These are phyloP conservation scores for Mycetomoellerius zeteki DNA, from an alignment of 1,140 invertebrate genomes.

Conservation along the genomic window DNA sequence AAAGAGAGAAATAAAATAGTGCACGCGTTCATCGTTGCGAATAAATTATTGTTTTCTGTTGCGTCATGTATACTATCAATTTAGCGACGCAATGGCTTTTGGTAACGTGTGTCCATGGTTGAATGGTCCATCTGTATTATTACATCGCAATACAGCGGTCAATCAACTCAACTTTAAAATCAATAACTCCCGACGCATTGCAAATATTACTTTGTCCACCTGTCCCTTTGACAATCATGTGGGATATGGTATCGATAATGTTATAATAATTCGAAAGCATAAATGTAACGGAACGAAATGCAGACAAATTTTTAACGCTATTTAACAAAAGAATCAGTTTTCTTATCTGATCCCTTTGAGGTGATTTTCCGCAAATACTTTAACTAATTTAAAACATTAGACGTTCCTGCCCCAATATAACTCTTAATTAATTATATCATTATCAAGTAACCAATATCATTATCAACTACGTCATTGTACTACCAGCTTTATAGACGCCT, in stretches of 20 bases:
- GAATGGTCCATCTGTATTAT: slow-evolving; percentile 55
- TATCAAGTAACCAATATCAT: background rate
- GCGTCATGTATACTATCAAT: slow-evolving; percentile 52
- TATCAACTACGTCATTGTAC: background rate
- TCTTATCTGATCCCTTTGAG: background rate
- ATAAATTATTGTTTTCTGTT: slow-evolving; percentile 48
- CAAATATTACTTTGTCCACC: slow-evolving; percentile 44
- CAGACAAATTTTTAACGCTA: background rate
- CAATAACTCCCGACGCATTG: slow-evolving; percentile 37
- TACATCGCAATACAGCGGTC: slow-evolving; percentile 34
- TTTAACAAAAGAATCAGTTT: background rate
- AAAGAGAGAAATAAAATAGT: slow-evolving; percentile 35
- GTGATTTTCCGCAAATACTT: background rate
- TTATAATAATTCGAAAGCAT: slow-evolving; percentile 1
- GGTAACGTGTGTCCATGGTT: slow-evolving; percentile 48
- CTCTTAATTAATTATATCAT: slow-evolving; percentile 13
- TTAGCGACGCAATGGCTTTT: slow-evolving; percentile 46
- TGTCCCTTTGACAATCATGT: slow-evolving; percentile 16
- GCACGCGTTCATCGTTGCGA: slow-evolving; percentile 10
- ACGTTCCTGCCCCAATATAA: background rate
- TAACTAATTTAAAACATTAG: background rate
- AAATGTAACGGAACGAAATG: background rate
- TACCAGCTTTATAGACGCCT: background rate
- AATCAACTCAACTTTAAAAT: slow-evolving; percentile 60
- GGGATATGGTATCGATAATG: slow-evolving; percentile 19